phyloP scores from a whole-genome alignment of 2,888 invertebrate genomes.

The Trichacis sp. region DNA sequence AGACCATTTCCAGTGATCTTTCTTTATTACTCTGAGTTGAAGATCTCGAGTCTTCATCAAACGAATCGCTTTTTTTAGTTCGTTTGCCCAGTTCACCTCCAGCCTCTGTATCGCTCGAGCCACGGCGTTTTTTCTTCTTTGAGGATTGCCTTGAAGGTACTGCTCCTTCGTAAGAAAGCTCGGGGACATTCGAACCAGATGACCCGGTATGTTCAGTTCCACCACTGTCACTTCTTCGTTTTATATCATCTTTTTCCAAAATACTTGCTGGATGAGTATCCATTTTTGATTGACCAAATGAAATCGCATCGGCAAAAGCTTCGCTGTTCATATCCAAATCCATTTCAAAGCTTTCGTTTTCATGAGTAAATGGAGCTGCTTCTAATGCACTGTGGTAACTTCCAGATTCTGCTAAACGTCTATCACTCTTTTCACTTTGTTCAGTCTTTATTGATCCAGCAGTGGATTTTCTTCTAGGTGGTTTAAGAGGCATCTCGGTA shows the following conservation, averaged over 20 bases:
- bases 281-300: conserved; percentile 44
- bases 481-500: conserved; percentile 73
- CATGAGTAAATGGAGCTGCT: conserved; percentile 47
- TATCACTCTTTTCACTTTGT: conserved; percentile 65
- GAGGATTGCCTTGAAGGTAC: conserved; percentile 63
- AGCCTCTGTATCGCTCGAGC: conserved; percentile 54
- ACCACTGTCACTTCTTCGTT: conserved; percentile 42
- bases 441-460: conserved; percentile 65
- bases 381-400: conserved; percentile 65
- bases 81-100: conserved; percentile 10
- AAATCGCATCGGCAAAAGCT: conserved; percentile 62
- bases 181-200: conserved; percentile 68
- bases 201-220: conserved; percentile 38
- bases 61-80: conserved; percentile 19
- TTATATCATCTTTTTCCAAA: conserved; percentile 40
- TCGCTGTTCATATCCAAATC: conserved; percentile 58
- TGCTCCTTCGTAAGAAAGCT: conserved; percentile 60
- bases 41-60: conserved; percentile 46
- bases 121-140: conserved; percentile 52
- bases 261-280: conserved; percentile 23
- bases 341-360: conserved; percentile 46
- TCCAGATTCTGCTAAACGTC: conserved; percentile 56
- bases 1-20: conserved; percentile 49
- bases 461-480: conserved; percentile 77
- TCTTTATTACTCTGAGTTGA: conserved; percentile 51